Conservation (phyloP, 2,113 vertebrate species). For the Himantopus leucocephalus region DNA sequence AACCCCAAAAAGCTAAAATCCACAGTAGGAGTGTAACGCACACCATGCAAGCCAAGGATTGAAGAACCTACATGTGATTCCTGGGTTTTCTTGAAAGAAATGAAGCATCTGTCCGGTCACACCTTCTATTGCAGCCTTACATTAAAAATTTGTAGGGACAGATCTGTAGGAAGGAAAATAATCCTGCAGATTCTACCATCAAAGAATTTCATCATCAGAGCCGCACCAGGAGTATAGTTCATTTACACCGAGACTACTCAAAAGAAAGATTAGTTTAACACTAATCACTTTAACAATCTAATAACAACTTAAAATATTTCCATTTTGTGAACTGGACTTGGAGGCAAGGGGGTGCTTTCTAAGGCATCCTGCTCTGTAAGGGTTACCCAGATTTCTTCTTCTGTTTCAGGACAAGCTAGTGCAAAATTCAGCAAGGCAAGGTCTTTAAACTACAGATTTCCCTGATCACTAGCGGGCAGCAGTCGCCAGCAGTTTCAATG, state of each 20-base stretch:
- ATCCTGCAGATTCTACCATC: not conserved
- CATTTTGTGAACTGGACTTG: not conserved
- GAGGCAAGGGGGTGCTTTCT: not conserved
- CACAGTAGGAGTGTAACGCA: rapidly evolving
- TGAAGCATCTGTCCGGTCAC: not conserved
- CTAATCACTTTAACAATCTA: not conserved
- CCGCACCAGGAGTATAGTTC: not conserved
- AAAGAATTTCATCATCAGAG: not conserved
- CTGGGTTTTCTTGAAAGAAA: not conserved
- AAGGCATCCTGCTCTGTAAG: not conserved
- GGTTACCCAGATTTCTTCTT: not conserved
- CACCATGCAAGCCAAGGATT: not conserved
- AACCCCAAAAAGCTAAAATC: not conserved
- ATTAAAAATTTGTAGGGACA: not conserved
- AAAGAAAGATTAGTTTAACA: not conserved
- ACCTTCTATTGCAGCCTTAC: not conserved
- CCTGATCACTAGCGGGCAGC: not conserved
- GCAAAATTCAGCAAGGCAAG: not conserved
- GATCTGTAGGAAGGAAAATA: not conserved
- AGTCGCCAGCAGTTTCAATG: not conserved
- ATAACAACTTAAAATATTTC: not conserved
- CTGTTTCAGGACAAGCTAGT: not conserved
- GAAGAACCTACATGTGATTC: not conserved
- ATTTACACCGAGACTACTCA: not conserved
- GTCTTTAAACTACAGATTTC: not conserved